A percentile compares a stretch with the other conserved stretches of the same genome.
These are phyloP conservation scores for Spilarctia lutea DNA, from an alignment of 2,888 invertebrate species.

Conservation along the genomic window DNA sequence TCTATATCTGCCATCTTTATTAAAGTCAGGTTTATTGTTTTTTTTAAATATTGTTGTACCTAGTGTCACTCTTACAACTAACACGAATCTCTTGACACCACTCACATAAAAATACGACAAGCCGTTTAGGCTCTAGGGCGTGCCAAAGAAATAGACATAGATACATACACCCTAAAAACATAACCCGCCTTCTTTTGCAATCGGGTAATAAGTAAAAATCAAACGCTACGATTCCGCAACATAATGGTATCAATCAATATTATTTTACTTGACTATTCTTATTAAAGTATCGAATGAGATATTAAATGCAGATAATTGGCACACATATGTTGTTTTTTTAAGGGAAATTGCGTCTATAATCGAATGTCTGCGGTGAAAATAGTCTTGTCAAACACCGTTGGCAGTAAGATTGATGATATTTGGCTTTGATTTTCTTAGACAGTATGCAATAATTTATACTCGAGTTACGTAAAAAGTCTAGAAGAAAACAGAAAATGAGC, in stretches of 20 bases:
- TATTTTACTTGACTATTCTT: background rate
- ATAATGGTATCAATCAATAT: background rate
- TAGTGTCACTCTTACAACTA: too few species aligned
- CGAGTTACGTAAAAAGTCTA: constrained; percentile 13
- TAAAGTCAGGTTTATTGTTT: too few species aligned
- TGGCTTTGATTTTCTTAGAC: background rate
- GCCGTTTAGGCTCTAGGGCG: too few species aligned
- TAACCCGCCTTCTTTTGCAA: too few species aligned
- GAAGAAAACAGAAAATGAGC: constrained; percentile 4
- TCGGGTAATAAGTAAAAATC: too few species aligned
- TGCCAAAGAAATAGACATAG: too few species aligned
- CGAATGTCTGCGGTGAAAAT: background rate
- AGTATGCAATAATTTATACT: background rate
- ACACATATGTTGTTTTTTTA: background rate
- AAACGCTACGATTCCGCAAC: background rate
- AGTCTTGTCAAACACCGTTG: background rate
- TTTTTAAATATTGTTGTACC: too few species aligned
- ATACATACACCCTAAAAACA: too few species aligned
- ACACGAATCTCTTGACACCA: too few species aligned
- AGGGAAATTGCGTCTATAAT: constrained; percentile 4
- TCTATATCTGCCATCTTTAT: too few species aligned
- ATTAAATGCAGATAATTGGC: background rate
- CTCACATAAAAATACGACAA: too few species aligned
- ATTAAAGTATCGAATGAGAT: background rate
- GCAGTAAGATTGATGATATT: background rate